A percentile compares a stretch with the other conserved stretches of the same genome.
Conservation (phyloP, 2,888 invertebrate species). For the Cheilosia scutellata region DNA sequence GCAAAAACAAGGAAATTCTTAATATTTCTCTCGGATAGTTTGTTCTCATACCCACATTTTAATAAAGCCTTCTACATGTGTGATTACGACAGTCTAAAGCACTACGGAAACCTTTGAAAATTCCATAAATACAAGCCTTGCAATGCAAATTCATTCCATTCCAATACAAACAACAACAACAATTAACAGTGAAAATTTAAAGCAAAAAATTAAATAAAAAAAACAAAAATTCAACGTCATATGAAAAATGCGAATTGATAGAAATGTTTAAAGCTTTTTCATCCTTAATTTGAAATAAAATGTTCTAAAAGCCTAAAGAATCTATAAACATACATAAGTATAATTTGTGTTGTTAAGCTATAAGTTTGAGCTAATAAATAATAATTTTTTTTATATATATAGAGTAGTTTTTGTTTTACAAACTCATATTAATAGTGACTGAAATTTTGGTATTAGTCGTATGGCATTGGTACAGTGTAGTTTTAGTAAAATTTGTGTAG, state of each 20-base stretch:
- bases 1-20: background rate
- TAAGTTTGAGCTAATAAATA: conserved; percentile 48
- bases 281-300: conserved; percentile 2
- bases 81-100: conserved; percentile 7
- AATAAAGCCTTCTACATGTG: conserved; percentile 43
- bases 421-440: conserved; percentile 32
- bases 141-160: conserved; percentile 4
- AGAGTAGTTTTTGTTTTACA: conserved; percentile 34
- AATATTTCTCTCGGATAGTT: background rate
- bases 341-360: conserved; percentile 36
- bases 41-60: background rate
- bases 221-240: background rate
- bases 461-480: conserved; percentile 73
- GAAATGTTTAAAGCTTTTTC: background rate
- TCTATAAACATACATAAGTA: conserved; percentile 33
- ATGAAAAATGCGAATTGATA: background rate
- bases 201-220: background rate
- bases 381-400: conserved; percentile 4
- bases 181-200: conserved; percentile 8
- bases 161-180: conserved; percentile 18
- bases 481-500: conserved; percentile 26
- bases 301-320: conserved; percentile 24
- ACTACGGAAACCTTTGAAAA: background rate
- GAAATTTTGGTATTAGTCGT: conserved; percentile 19
- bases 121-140: conserved; percentile 13